These are phyloP conservation scores for Vanessa atalanta DNA, from an alignment of 1,140 invertebrate genomes.

Conservation along the genomic window DNA sequence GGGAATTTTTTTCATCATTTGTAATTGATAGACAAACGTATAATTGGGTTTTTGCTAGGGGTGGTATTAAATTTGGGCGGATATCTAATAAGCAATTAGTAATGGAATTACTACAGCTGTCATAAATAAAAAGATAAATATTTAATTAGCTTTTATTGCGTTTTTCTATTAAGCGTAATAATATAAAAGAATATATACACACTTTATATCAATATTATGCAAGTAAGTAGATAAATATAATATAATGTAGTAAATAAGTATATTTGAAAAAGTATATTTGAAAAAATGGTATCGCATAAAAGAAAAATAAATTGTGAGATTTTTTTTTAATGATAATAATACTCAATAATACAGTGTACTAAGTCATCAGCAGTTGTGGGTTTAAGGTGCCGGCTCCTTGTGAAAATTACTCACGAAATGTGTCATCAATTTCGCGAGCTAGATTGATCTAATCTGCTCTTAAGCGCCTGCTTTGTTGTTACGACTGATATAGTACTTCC, in stretches of 20 bases:
- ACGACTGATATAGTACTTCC: constrained; percentile 15
- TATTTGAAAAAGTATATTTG: too few relatives aligned
- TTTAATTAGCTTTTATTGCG: constrained; percentile 28
- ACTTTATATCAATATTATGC: background rate
- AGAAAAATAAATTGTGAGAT: too few relatives aligned
- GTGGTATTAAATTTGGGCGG: constrained; percentile 51
- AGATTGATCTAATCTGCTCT: constrained; percentile 41
- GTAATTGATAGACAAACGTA: constrained; percentile 70
- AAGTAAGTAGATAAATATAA: too few relatives aligned
- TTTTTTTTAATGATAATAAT: background rate
- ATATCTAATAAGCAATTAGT: constrained; percentile 41
- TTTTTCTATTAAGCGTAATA: constrained; percentile 1
- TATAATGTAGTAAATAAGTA: too few relatives aligned
- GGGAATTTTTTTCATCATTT: constrained; percentile 56
- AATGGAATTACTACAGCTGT: constrained; percentile 17
- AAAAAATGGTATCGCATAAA: too few relatives aligned
- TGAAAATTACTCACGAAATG: constrained; percentile 56
- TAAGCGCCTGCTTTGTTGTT: constrained; percentile 8
- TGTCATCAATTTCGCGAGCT: constrained; percentile 68
- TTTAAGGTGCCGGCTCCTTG: constrained; percentile 57
- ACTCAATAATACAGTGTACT: background rate
- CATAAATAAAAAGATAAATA: constrained; percentile 28
- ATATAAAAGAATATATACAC: background rate
- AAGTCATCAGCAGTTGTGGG: constrained; percentile 38
- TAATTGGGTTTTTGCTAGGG: constrained; percentile 60